Conservation (phyloP, 2,888 invertebrate species). For the Autographa gamma region DNA sequence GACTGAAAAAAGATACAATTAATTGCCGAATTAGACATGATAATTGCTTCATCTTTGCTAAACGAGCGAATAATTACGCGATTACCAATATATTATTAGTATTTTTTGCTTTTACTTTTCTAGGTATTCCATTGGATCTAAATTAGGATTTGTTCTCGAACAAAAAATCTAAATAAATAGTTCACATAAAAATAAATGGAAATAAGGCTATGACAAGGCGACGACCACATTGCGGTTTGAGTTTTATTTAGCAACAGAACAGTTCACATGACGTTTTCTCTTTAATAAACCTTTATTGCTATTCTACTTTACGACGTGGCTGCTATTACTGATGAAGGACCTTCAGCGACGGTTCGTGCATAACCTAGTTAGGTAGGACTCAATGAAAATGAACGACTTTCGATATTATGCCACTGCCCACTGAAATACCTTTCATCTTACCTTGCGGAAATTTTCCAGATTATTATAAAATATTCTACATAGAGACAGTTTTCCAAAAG, state of each 20-base stretch:
- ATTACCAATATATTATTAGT: slow-evolving; percentile 38
- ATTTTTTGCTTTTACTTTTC: neutral
- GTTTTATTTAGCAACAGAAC: slow-evolving; percentile 38
- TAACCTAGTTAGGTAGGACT: slow-evolving; percentile 23
- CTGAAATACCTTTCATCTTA: neutral
- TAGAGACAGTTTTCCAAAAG: neutral
- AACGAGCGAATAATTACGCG: slow-evolving; percentile 48
- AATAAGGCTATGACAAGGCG: slow-evolving; percentile 45
- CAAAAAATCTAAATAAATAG: slow-evolving; percentile 7
- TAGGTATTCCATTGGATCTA: neutral
- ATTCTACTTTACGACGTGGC: slow-evolving; percentile 32
- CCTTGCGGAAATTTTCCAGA: neutral
- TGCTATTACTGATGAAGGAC: slow-evolving; percentile 22
- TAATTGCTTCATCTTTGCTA: slow-evolving; percentile 56
- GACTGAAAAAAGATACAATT: slow-evolving; percentile 55
- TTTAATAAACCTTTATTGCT: slow-evolving; percentile 46
- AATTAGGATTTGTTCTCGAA: neutral
- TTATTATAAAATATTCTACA: neutral
- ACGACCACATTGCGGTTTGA: slow-evolving; percentile 55
- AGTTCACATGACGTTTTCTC: slow-evolving; percentile 35
- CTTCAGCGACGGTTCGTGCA: slow-evolving; percentile 28
- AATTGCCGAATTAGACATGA: slow-evolving; percentile 62
- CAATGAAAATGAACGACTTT: slow-evolving; percentile 11
- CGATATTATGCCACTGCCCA: neutral
- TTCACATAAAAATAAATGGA: slow-evolving; percentile 22